Conservation (phyloP, 2,888 invertebrate genomes). For the Cristatella mucedo region DNA sequence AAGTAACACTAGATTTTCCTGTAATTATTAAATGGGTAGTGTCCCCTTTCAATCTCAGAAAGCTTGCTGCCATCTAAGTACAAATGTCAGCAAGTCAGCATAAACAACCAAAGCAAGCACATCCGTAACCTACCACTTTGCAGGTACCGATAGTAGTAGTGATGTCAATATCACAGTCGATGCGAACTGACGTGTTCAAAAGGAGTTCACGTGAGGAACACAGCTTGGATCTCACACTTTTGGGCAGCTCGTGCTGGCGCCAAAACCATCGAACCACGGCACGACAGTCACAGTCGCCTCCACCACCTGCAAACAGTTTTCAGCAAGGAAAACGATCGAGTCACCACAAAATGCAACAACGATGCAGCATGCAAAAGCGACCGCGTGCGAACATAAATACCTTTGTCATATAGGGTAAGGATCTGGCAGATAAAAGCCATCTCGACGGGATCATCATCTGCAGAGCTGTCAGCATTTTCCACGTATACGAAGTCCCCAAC, state of each 20-base stretch:
- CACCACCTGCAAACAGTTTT: constrained; percentile 8
- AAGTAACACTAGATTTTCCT: too few species aligned
- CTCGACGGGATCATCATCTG: constrained; percentile 15
- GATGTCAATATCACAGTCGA: constrained; percentile 21
- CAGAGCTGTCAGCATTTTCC: constrained; percentile 17
- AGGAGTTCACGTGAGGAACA: constrained; percentile 22
- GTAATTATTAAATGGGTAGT: too few species aligned
- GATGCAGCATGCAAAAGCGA: too few species aligned
- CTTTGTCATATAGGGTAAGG: constrained; percentile 21
- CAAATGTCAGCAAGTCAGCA: too few species aligned
- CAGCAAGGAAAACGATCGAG: too few species aligned
- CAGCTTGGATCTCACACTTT: too few species aligned
- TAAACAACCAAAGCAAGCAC: too few species aligned
- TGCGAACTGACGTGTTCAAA: constrained; percentile 17
- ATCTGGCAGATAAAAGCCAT: constrained; percentile 23
- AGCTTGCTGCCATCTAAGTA: too few species aligned
- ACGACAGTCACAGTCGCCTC: constrained; percentile 9
- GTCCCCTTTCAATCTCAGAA: too few species aligned
- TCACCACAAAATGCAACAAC: too few species aligned
- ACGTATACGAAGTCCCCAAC: constrained; percentile 26
- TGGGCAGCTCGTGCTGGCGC: constrained; percentile 11
- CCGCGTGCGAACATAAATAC: constrained; percentile 13
- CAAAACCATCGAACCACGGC: constrained; percentile 25
- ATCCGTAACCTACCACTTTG: too few species aligned
- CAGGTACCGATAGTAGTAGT: too few species aligned